phyloP scores from a whole-genome alignment of 2,113 vertebrate genomes.

The Hemichromis elongatus region DNA sequence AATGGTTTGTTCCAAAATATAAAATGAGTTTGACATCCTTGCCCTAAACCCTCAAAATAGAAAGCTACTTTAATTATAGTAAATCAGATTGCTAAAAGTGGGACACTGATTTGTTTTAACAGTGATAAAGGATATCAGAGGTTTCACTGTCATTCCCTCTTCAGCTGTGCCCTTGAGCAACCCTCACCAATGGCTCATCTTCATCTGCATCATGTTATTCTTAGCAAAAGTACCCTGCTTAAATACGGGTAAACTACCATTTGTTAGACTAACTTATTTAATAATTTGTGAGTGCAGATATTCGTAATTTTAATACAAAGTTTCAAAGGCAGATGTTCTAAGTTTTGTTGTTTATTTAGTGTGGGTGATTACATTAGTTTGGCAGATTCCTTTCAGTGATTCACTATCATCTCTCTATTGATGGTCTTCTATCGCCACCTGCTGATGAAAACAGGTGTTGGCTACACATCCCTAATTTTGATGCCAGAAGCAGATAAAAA shows the following conservation, averaged over 20 bases:
- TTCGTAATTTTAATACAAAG: neutral
- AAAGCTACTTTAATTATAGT: neutral
- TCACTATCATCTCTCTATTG: neutral
- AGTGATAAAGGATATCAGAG: neutral
- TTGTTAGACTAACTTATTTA: neutral
- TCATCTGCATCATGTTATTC: neutral
- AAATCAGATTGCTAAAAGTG: neutral
- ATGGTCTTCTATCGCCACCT: constrained; percentile 41
- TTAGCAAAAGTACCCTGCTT: neutral
- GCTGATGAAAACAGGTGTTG: neutral
- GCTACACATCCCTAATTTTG: neutral
- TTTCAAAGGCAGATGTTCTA: neutral
- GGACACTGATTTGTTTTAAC: neutral
- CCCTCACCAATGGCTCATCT: neutral
- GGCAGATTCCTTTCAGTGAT: no score
- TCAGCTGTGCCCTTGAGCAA: neutral
- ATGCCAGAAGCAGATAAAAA: neutral
- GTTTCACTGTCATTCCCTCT: neutral
- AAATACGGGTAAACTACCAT: neutral
- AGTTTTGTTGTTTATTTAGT: neutral
- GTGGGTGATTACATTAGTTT: rapidly evolving
- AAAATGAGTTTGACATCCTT: neutral
- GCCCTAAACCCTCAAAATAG: neutral
- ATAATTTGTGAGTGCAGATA: neutral
- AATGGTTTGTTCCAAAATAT: neutral